phyloP scores from a whole-genome alignment of 2,113 vertebrate species.

The Eonycteris spelaea region DNA sequence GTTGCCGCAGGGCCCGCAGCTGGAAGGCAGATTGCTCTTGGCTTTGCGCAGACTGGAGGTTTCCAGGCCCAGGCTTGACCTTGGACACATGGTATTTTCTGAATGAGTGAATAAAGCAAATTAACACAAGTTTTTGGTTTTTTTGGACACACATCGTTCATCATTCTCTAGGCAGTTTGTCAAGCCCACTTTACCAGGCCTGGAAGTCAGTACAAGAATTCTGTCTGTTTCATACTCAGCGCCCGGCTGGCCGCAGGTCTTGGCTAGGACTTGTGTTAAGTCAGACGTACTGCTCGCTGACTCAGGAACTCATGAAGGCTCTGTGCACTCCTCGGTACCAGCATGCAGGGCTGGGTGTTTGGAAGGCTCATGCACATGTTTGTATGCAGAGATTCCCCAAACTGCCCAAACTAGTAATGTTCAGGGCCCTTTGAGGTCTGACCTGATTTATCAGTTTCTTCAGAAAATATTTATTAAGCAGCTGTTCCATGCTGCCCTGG shows the following conservation, averaged over 20 bases:
- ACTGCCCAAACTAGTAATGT: neutral
- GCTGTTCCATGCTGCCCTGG: neutral
- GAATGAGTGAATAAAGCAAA: too few species aligned
- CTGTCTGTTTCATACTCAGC: neutral
- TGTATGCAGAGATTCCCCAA: neutral
- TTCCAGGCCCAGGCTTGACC: neutral
- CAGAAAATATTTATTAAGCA: neutral
- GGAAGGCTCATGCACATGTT: neutral
- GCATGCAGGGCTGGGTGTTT: neutral
- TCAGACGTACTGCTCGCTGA: fast-evolving
- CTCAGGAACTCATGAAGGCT: neutral
- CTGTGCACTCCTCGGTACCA: fast-evolving
- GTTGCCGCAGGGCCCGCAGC: fast-evolving
- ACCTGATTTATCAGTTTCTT: neutral
- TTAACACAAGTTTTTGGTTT: neutral
- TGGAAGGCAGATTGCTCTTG: neutral
- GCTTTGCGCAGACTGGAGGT: neutral
- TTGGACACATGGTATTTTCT: neutral
- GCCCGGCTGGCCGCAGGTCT: neutral
- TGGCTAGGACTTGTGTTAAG: neutral
- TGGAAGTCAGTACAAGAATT: neutral
- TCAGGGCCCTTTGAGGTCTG: neutral
- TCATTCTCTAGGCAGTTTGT: neutral
- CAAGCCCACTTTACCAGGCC: neutral
- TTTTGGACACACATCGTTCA: neutral